Conservation (phyloP, 2,888 invertebrate genomes). For the Eumacrocentrus americanus region DNA sequence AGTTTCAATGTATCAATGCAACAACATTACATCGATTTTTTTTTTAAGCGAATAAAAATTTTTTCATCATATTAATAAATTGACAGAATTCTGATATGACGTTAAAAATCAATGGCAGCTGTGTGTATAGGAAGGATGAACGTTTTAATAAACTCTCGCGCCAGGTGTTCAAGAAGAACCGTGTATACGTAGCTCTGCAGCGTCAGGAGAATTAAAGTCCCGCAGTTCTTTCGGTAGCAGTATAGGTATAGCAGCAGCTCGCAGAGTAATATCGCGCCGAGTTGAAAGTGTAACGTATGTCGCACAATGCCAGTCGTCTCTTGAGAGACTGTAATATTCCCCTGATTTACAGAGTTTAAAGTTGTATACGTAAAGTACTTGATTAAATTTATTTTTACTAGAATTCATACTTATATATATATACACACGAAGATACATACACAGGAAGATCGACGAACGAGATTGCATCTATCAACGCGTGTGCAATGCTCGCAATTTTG, state of each 20-base stretch:
- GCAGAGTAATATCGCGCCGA: conserved; percentile 20
- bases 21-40: not conserved
- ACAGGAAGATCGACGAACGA: not conserved
- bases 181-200: conserved; percentile 10
- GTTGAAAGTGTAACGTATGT: conserved; percentile 5
- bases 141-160: conserved; percentile 15
- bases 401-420: not conserved
- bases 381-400: not conserved
- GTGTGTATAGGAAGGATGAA: no score
- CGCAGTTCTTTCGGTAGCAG: conserved; percentile 19
- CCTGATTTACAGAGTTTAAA: conserved; percentile 7
- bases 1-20: no score
- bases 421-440: no score
- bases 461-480: not conserved
- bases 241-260: not conserved
- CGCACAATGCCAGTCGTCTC: not conserved
- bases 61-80: not conserved
- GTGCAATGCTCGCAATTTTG: conserved; percentile 1
- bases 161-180: conserved; percentile 19
- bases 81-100: not conserved
- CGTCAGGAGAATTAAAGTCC: conserved; percentile 23
- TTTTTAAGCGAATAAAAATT: not conserved
- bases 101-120: not conserved
- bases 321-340: conserved; percentile 5
- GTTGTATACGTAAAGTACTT: not conserved